phyloP scores from a whole-genome alignment of 2,797 vertebrate genomes.

The Silurus aristotelis region DNA sequence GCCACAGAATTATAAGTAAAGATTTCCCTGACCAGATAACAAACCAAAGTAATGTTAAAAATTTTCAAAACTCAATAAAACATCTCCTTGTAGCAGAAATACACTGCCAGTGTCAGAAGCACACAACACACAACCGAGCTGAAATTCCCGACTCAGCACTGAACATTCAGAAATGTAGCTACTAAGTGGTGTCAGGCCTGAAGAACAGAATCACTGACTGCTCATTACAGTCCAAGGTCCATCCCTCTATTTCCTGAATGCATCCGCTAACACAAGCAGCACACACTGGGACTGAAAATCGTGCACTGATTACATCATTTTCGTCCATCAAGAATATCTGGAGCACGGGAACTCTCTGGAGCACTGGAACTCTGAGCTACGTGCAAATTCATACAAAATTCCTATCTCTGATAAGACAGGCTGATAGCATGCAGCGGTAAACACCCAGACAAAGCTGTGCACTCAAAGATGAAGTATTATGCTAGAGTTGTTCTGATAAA shows the following conservation, averaged over 20 bases:
- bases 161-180: neutral
- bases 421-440: neutral
- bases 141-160: neutral
- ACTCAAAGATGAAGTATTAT: neutral
- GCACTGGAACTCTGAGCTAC: slow-evolving; percentile 6
- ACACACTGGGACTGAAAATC: neutral
- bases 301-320: neutral
- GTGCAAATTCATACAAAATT: neutral
- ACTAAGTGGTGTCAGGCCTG: neutral
- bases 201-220: slow-evolving; percentile 5
- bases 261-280: neutral
- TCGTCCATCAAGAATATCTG: slow-evolving; percentile 1
- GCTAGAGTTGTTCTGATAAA: neutral
- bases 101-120: slow-evolving; percentile 10
- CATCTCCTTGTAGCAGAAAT: neutral
- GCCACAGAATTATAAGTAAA: no score
- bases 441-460: neutral
- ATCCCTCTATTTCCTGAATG: slow-evolving; percentile 7
- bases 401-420: slow-evolving; percentile 9
- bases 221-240: slow-evolving; percentile 27
- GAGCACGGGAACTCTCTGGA: neutral
- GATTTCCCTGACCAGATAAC: neutral
- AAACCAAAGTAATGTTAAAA: neutral
- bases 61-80: neutral
- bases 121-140: neutral